These are phyloP conservation scores for Sclerodermus sp. DNA, from an alignment of 2,888 invertebrate species.

Conservation along the genomic window DNA sequence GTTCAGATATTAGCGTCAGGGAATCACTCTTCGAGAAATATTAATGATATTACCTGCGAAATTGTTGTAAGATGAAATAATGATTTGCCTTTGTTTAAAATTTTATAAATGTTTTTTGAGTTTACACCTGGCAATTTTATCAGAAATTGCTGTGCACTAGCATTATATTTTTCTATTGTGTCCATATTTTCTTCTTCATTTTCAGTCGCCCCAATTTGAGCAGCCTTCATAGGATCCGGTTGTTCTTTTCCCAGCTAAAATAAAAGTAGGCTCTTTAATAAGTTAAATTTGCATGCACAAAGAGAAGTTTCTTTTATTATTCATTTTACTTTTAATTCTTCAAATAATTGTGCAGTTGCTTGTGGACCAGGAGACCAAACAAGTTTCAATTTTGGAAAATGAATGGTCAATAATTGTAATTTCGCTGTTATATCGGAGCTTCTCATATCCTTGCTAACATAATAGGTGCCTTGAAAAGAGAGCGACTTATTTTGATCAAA, in stretches of 20 bases:
- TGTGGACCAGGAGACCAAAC: conserved; percentile 97
- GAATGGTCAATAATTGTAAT: conserved; percentile 88
- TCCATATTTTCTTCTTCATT: conserved; percentile 59
- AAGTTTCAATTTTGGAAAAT: conserved; percentile 89
- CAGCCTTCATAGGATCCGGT: conserved; percentile 74
- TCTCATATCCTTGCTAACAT: conserved; percentile 75
- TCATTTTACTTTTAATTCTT: conserved; percentile 79
- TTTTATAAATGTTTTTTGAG: conserved; percentile 77
- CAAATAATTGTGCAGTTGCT: conserved; percentile 93
- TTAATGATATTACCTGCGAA: conserved; percentile 63
- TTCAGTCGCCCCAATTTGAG: conserved; percentile 71
- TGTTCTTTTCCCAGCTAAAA: conserved; percentile 76
- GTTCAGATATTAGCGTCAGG: no score
- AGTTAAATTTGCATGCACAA: not conserved
- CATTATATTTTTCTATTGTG: conserved; percentile 68
- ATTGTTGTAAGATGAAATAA: conserved; percentile 67
- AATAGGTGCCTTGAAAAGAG: conserved; percentile 82
- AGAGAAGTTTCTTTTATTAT: not conserved
- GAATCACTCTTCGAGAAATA: no score
- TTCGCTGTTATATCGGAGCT: conserved; percentile 82
- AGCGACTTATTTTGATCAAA: conserved; percentile 94
- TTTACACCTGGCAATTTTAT: conserved; percentile 86
- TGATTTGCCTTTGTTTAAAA: conserved; percentile 75
- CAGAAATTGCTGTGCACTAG: conserved; percentile 77
- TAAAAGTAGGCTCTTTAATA: not conserved